Evolutionary conservation across 2,113 vertebrate genomes (phyloP).

Genomic region (Trinectes maculatus): DNA sequence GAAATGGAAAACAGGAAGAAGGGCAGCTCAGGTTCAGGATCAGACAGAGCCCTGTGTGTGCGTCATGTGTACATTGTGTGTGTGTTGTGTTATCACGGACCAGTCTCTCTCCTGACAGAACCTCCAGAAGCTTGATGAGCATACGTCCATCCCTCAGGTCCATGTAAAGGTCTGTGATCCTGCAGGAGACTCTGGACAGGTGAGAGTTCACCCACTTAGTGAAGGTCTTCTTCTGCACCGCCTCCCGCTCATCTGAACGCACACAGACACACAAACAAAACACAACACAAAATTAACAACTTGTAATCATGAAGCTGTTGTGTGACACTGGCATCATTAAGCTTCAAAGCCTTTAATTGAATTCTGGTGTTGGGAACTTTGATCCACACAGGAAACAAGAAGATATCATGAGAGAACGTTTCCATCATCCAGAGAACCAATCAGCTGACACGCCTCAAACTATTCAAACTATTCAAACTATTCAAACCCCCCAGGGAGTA

Average conservation of each 20-base stretch:
- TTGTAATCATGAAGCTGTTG: too few species aligned
- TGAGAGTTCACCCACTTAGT: constrained; percentile 98
- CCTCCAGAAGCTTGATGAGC: constrained; percentile 89
- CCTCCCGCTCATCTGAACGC: constrained; percentile 91
- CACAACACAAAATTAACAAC: too few species aligned
- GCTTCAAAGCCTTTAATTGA: too few species aligned
- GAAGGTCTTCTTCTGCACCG: constrained; percentile 98
- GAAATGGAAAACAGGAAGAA: constrained; percentile 46
- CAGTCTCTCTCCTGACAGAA: constrained; percentile 83
- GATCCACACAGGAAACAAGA: too few species aligned
- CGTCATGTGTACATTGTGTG: background rate
- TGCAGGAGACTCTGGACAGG: constrained; percentile 91
- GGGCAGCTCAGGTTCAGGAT: constrained; percentile 24
- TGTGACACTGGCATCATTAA: too few species aligned
- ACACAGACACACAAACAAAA: background rate
- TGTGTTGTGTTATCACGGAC: constrained; percentile 9
- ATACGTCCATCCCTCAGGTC: constrained; percentile 95
- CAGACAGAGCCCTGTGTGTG: background rate
- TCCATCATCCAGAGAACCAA: too few species aligned
- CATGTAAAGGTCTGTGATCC: constrained; percentile 93
- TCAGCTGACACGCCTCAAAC: too few species aligned
- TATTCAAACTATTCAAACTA: too few species aligned
- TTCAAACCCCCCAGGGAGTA: too few species aligned
- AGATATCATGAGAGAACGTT: too few species aligned
- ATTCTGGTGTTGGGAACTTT: too few species aligned